These are phyloP conservation scores for Zaprionus capensis DNA, from an alignment of 1,140 invertebrate genomes.

Conservation along the genomic window DNA sequence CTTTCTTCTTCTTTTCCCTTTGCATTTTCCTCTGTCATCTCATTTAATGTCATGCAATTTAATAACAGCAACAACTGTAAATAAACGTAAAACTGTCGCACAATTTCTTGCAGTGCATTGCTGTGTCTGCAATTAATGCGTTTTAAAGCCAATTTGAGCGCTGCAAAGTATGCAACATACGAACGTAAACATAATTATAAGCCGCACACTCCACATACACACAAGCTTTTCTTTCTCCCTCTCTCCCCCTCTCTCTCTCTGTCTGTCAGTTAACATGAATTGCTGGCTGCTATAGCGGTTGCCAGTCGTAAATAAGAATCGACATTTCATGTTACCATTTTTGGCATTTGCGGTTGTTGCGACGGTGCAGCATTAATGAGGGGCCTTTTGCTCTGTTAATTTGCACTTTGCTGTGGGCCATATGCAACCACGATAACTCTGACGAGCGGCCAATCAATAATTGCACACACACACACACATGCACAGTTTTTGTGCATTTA, in stretches of 20 bases:
- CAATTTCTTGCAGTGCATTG: slow-evolving; percentile 14
- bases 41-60: background rate
- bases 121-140: slow-evolving; percentile 19
- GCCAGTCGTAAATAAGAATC: slow-evolving; percentile 58
- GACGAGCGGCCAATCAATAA: slow-evolving; percentile 60
- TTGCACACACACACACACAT: slow-evolving; percentile 46
- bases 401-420: slow-evolving; percentile 34
- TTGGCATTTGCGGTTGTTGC: slow-evolving; percentile 62
- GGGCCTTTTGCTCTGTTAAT: slow-evolving; percentile 65
- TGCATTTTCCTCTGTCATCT: background rate
- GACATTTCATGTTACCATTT: slow-evolving; percentile 64
- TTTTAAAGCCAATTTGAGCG: slow-evolving; percentile 21
- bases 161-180: slow-evolving; percentile 31
- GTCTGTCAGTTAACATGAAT: slow-evolving; percentile 27
- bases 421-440: slow-evolving; percentile 40
- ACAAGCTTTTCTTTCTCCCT: background rate
- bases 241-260: background rate
- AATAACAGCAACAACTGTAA: background rate
- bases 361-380: slow-evolving; percentile 66
- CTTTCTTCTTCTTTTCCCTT: background rate
- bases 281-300: slow-evolving; percentile 16
- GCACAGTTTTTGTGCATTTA: slow-evolving; percentile 47
- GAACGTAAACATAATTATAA: slow-evolving; percentile 44
- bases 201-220: background rate
- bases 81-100: background rate